phyloP scores from a whole-genome alignment of 2,888 invertebrate genomes.

The Stomorhina lunata region DNA sequence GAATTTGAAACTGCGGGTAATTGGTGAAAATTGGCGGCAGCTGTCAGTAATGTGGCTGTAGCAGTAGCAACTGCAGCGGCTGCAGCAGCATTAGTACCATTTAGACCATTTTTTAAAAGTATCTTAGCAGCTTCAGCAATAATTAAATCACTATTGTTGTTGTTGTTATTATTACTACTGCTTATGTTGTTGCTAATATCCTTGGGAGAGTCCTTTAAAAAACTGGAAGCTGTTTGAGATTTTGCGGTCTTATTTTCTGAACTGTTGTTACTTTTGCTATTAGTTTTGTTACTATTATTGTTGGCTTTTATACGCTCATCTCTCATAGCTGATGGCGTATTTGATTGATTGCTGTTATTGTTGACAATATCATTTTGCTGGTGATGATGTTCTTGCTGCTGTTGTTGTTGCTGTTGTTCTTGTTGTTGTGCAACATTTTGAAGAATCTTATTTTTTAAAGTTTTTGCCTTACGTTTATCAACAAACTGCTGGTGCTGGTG shows the following conservation, averaged over 20 bases:
- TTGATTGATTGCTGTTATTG: constrained; percentile 84
- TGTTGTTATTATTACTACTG: constrained; percentile 57
- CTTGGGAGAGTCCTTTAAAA: constrained; percentile 71
- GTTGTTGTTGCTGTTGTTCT: constrained; percentile 57
- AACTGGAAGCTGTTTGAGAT: constrained; percentile 66
- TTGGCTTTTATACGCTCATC: constrained; percentile 80
- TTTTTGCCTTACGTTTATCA: constrained; percentile 68
- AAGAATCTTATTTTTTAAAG: constrained; percentile 71
- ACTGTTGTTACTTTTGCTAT: constrained; percentile 77
- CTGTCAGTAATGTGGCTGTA: constrained; percentile 68
- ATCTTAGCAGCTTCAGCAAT: constrained; percentile 75
- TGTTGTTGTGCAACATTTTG: constrained; percentile 65
- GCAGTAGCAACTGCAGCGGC: constrained; percentile 69
- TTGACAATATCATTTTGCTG: constrained; percentile 62
- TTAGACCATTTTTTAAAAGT: constrained; percentile 76
- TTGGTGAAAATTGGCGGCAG: constrained; percentile 70
- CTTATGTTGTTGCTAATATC: constrained; percentile 57
- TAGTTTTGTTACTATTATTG: constrained; percentile 85
- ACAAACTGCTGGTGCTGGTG: constrained; percentile 67
- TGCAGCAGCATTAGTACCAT: constrained; percentile 72
- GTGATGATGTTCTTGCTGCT: constrained; percentile 31
- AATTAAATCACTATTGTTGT: constrained; percentile 69
- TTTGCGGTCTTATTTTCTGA: constrained; percentile 58
- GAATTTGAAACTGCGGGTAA: constrained; percentile 67
- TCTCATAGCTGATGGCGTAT: constrained; percentile 84